Conservation (phyloP, 2,888 invertebrate species). For the Drosophila subquinaria region DNA sequence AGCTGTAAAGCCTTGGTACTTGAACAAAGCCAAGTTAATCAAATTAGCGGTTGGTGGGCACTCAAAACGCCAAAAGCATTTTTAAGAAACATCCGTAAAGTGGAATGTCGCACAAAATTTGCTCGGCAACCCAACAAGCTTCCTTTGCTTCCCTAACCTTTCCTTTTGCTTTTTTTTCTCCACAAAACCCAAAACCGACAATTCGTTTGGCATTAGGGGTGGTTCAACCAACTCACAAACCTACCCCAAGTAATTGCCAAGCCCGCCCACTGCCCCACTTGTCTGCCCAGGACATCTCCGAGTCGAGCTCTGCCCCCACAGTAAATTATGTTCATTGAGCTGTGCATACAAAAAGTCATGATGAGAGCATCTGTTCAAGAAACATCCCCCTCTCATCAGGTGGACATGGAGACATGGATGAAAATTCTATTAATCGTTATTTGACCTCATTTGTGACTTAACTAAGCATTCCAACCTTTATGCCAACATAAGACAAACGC, state of each 20-base stretch:
- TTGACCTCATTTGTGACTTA: slow-evolving; percentile 54
- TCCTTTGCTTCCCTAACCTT: background rate
- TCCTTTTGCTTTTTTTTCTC: background rate
- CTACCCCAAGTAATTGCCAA: slow-evolving; percentile 13
- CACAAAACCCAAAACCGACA: slow-evolving; percentile 38
- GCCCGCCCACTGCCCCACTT: slow-evolving; percentile 42
- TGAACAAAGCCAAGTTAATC: slow-evolving; percentile 48
- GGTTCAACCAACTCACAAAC: slow-evolving; percentile 29
- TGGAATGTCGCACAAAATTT: slow-evolving; percentile 38
- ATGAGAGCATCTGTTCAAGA: slow-evolving; percentile 42
- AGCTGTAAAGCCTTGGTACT: slow-evolving; percentile 29
- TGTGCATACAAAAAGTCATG: slow-evolving; percentile 38
- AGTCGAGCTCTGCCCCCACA: too few species aligned
- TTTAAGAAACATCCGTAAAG: slow-evolving; percentile 33
- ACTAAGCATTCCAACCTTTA: slow-evolving; percentile 35
- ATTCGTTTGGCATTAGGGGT: slow-evolving; percentile 62
- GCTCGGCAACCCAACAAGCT: slow-evolving; percentile 1
- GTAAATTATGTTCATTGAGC: slow-evolving; percentile 59
- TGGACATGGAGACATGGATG: background rate
- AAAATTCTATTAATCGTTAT: slow-evolving; percentile 48
- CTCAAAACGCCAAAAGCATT: slow-evolving; percentile 49
- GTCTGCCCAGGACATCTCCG: slow-evolving; percentile 30
- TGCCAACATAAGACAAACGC: background rate
- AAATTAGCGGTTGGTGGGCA: slow-evolving; percentile 58
- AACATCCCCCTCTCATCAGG: background rate